These are phyloP conservation scores for Tarsius wallacei DNA, from an alignment of 2,797 vertebrate species.

Conservation along the genomic window DNA sequence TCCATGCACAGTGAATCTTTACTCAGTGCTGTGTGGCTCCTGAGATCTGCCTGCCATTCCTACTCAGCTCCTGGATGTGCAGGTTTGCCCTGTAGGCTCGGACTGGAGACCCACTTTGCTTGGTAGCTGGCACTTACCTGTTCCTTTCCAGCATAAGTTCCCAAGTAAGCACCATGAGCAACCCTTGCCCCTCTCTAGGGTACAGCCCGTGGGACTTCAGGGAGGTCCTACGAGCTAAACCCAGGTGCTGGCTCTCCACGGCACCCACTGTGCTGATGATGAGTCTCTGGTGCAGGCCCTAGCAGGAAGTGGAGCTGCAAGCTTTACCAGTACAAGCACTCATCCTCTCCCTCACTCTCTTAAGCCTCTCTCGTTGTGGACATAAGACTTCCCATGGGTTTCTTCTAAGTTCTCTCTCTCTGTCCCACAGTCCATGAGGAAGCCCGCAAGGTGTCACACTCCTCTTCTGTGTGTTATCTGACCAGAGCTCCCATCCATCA, in stretches of 20 bases:
- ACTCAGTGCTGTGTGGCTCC: not conserved
- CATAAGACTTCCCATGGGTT: fast-evolving
- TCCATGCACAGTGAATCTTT: not conserved
- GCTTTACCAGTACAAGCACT: too few relatives aligned
- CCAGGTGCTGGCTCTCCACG: fast-evolving
- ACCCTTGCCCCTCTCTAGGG: not conserved
- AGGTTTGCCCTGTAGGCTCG: not conserved
- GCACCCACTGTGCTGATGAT: fast-evolving
- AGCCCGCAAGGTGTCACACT: fast-evolving
- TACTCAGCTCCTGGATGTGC: fast-evolving
- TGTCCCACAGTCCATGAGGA: too few relatives aligned
- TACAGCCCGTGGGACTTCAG: fast-evolving
- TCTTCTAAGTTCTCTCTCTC: not conserved
- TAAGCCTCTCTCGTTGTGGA: fast-evolving
- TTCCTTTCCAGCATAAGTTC: not conserved
- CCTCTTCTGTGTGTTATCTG: not conserved
- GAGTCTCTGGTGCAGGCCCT: fast-evolving
- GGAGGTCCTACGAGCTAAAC: not conserved
- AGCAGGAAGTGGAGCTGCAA: fast-evolving
- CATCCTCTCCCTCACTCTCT: not conserved
- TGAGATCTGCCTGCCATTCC: not conserved
- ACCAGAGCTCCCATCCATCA: too few relatives aligned
- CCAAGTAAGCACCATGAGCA: fast-evolving
- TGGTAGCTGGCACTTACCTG: fast-evolving
- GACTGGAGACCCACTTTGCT: fast-evolving